Percentiles rank a stretch among this genome's conserved stretches.
Evolutionary conservation across 2,888 invertebrate genomes (phyloP).

Genomic region (Athripsodes cinereus): DNA sequence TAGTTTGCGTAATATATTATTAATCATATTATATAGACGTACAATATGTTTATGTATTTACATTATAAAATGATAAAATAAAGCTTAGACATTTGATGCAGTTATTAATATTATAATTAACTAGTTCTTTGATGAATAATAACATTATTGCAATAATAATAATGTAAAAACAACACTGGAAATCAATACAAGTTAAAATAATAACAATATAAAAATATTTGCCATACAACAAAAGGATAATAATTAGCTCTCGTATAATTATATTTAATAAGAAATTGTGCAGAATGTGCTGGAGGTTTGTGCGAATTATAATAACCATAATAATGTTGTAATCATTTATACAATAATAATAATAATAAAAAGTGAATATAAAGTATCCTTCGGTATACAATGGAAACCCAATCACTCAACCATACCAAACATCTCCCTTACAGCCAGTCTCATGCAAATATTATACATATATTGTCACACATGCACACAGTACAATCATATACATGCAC

Average conservation of each 20-base stretch:
- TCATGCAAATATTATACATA: neutral
- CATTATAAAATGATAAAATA: neutral
- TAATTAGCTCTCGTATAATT: neutral
- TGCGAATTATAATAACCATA: constrained; percentile 1
- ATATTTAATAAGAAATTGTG: constrained; percentile 2
- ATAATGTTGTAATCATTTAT: neutral
- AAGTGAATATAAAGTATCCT: neutral
- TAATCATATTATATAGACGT: neutral
- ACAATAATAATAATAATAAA: neutral
- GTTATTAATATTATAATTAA: neutral
- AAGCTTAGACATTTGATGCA: constrained; percentile 2
- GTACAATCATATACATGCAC: too few relatives aligned
- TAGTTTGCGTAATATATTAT: too few relatives aligned
- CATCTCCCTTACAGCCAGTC: neutral
- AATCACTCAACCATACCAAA: too few relatives aligned
- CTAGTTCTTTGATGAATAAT: neutral
- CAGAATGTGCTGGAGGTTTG: constrained; percentile 14
- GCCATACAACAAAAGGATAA: neutral
- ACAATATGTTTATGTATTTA: constrained; percentile 1
- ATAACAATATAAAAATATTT: neutral
- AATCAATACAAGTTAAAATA: neutral
- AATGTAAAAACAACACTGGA: neutral
- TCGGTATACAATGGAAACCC: neutral
- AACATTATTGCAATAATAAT: neutral
- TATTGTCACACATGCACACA: neutral